Base-by-base conservation (phyloP, 2,113 vertebrate genomes). In the Scomber scombrus region DNA sequence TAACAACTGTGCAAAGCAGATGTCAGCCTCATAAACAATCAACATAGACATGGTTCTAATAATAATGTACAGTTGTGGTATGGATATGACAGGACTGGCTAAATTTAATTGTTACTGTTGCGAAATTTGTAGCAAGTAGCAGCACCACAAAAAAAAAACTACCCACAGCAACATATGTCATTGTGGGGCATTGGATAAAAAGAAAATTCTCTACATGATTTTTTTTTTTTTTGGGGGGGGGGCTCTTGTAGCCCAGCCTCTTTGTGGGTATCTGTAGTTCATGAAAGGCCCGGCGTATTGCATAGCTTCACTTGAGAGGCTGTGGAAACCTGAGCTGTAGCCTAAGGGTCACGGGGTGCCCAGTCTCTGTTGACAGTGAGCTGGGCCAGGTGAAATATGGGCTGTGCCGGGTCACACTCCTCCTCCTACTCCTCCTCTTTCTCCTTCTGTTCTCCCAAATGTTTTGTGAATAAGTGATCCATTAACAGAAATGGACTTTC, bases 301-400 rank as follows among this genome's bases (percentile, higher is more conserved):
- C 63, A 56, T 80, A 68, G 40, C 70, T 81, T 80, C 57, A 73
- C 75, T 80, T 79, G 62, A 74, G 63, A 88, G 66, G 47, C 70
- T 51, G 63, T 74, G 26, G 91, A 89, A 88, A 88, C 71, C 79
- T 75, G 83, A 86, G 85, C 88, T 82, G 81, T 75, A 82, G 68
- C 84, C 84, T 50, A 23, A 9, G 65, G 82, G 86, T 80, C 90
- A 85, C n/a, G 29, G 76, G 84, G 75, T 76, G 68, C 84, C 74
- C 82, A 74, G 66, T 76, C 78, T 78, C 80, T 87, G 82, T 71
- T 90, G 85, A 89, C 83, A 80, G 60, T 64, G 65, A 86, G 78
- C 85, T 26, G 68, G 50, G 54, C 58, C 14, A 49, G 51, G 65
- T 76, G 66, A 87, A 87, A 79, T 81, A 85, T 85, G 76, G 43